Conservation (phyloP, 2,888 invertebrate genomes). For the Lasioglossum vierecki region DNA sequence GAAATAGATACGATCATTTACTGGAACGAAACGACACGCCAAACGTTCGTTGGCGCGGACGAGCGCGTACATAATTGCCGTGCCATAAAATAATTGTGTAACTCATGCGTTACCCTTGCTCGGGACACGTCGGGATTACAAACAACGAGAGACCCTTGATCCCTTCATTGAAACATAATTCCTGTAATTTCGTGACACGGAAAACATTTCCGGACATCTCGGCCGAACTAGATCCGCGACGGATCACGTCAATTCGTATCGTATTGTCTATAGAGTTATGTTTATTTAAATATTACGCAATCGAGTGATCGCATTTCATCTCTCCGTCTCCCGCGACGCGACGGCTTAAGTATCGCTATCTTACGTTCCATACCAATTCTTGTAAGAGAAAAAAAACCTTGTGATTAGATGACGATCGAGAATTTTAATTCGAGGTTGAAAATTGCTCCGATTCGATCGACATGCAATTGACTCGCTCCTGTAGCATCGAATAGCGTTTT, state of each 20-base stretch:
- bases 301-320: not conserved
- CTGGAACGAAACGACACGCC: not conserved
- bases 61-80: slow-evolving; percentile 23
- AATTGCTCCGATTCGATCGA: not conserved
- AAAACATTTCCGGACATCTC: slow-evolving; percentile 35
- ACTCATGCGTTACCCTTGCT: slow-evolving; percentile 37
- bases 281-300: slow-evolving; percentile 32
- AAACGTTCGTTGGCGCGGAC: slow-evolving; percentile 15
- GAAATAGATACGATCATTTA: not conserved
- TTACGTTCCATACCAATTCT: not conserved
- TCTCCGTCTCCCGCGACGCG: not conserved
- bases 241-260: not conserved
- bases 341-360: slow-evolving; percentile 2
- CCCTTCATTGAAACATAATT: slow-evolving; percentile 43
- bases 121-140: slow-evolving; percentile 6
- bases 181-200: slow-evolving; percentile 38
- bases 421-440: not conserved
- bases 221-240: not conserved
- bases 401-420: not conserved
- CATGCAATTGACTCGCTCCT: not conserved
- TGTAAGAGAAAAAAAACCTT: not conserved
- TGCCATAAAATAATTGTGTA: slow-evolving; percentile 28
- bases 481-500: not conserved
- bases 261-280: slow-evolving; percentile 9
- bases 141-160: slow-evolving; percentile 47